Evolutionary conservation across 2,888 invertebrate genomes (phyloP).

Genomic region (Lithophane semibrunnea): DNA sequence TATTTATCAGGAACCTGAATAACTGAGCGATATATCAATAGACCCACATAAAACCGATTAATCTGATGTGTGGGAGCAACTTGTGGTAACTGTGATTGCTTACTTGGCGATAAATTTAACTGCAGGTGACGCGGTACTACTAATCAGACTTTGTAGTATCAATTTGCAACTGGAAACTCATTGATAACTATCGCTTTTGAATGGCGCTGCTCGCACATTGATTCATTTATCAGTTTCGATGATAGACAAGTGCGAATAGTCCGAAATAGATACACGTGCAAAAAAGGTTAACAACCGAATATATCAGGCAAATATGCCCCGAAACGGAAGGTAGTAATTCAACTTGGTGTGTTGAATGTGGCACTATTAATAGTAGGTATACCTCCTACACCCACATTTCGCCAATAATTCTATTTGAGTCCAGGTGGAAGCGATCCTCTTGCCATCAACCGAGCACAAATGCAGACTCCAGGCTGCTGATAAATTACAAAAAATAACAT

Average conservation of each 20-base stretch:
- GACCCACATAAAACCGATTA: constrained; percentile 26
- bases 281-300: neutral
- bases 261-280: neutral
- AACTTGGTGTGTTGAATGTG: too few species aligned
- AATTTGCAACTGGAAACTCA: constrained; percentile 19
- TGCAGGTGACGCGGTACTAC: neutral
- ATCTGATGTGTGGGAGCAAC: constrained; percentile 6
- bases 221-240: neutral
- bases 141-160: neutral
- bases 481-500: neutral
- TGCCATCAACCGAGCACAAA: neutral
- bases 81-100: constrained; percentile 15
- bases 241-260: neutral
- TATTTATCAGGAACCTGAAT: constrained; percentile 55
- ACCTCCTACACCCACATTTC: too few species aligned
- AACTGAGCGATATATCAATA: constrained; percentile 15
- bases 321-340: too few species aligned
- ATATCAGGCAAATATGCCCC: neutral
- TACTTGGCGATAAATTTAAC: constrained; percentile 29
- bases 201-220: neutral
- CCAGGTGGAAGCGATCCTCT: neutral
- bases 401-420: neutral
- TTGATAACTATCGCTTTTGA: constrained; percentile 3
- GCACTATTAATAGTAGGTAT: too few species aligned
- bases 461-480: neutral